phyloP scores from a whole-genome alignment of 2,888 invertebrate genomes.

The Fabriciana adippe region DNA sequence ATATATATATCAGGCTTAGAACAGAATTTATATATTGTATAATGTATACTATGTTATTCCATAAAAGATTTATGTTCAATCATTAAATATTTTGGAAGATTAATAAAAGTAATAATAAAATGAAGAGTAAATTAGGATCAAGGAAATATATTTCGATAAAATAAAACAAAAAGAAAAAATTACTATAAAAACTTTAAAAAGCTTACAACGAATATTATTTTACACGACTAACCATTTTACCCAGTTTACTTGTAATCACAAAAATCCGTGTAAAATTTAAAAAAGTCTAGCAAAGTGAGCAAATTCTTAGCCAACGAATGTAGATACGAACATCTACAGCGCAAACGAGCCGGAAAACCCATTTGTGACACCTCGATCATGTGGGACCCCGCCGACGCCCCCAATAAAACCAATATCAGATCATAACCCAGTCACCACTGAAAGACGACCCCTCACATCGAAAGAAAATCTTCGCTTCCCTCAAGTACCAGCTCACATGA shows the following conservation, averaged over 20 bases:
- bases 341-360: conserved; percentile 45
- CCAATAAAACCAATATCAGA: conserved; percentile 70
- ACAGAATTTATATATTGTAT: too few species aligned
- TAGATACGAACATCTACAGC: conserved; percentile 35
- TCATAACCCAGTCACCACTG: conserved; percentile 51
- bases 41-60: too few species aligned
- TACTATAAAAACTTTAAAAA: too few species aligned
- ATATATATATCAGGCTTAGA: too few species aligned
- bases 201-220: too few species aligned
- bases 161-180: too few species aligned
- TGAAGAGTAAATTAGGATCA: too few species aligned
- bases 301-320: conserved; percentile 35
- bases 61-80: too few species aligned
- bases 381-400: conserved; percentile 44
- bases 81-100: too few species aligned
- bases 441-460: conserved; percentile 32
- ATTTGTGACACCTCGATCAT: conserved; percentile 46
- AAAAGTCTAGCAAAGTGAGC: conserved; percentile 29
- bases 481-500: neutral
- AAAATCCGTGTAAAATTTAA: conserved; percentile 26
- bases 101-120: too few species aligned
- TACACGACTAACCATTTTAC: too few species aligned
- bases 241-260: conserved; percentile 19
- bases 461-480: neutral
- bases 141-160: too few species aligned